Evolutionary conservation across 2,888 invertebrate species (phyloP).

Genomic region (Sepioteuthis lessoniana): DNA sequence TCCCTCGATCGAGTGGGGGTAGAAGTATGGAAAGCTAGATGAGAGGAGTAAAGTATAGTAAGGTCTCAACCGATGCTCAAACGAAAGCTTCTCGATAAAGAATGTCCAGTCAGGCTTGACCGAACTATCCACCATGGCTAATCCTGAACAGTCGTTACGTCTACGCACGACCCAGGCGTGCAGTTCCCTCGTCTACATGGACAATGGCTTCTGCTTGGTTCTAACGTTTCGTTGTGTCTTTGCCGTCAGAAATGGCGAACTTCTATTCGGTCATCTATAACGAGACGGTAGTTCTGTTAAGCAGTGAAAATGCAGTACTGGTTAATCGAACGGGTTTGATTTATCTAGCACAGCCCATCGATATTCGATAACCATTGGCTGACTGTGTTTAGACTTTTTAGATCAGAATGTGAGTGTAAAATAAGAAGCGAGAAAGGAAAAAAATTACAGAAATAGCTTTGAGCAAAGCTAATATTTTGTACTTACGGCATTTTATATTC

Average conservation of each 20-base stretch:
- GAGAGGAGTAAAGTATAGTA: not conserved
- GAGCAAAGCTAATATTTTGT: no score
- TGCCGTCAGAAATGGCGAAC: not conserved
- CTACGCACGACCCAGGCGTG: not conserved
- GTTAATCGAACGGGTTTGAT: no score
- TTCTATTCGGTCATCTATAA: not conserved
- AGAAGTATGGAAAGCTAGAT: not conserved
- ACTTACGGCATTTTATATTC: no score
- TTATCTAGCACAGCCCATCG: not conserved
- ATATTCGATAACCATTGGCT: not conserved
- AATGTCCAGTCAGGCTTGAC: not conserved
- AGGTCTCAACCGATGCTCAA: not conserved
- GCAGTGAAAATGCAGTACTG: no score
- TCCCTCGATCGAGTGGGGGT: not conserved
- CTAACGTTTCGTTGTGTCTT: not conserved
- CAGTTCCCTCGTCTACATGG: not conserved
- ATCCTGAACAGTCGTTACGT: not conserved
- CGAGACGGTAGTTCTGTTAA: no score
- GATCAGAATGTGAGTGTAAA: no score
- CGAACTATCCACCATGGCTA: conserved; percentile 18
- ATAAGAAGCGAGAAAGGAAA: no score
- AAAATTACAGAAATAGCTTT: no score
- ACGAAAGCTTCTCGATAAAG: not conserved
- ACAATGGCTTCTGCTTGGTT: not conserved
- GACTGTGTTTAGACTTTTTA: not conserved